Base-by-base conservation (phyloP, 2,113 vertebrate genomes). In the Columbina picui region DNA sequence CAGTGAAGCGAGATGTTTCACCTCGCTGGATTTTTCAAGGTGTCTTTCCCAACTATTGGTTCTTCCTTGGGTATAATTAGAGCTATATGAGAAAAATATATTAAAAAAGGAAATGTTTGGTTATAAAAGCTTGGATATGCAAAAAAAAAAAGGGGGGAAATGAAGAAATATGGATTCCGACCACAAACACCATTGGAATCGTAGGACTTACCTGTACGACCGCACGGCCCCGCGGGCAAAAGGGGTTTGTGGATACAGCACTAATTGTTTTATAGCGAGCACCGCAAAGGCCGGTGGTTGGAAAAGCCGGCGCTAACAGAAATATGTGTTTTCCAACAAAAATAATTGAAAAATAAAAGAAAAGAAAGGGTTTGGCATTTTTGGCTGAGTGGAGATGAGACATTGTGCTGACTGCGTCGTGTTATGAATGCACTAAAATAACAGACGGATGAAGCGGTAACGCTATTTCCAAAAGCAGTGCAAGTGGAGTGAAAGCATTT, bases 401-500 rank as follows among this genome's bases (percentile, higher is more conserved):
- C 99, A 99, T 98, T 98, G 98, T 98, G 98, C 98, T 98, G 98
- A 98, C 98, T 98, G 98, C 97, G 98, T 98, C 98, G 98, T 98
- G 99, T 98, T 97, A 99, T 98, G 98, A 98, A 98, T 98, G 99
- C 98, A 99, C 98, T 99, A 98, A 99, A 99, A 98, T 98, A 98
- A 98, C 98, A 99, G 98, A 98, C 98, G 98, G 98, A 99, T 99
- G 99, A 99, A 99, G 99, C 98, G 98, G 98, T 98, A 99, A 45
- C 98, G 99, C 99, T 99, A 98, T 99, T 98, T 99, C 99, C 99
- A 99, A 99, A 99, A 99, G 99, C 99, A 99, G 99, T 99, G 99
- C 99, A 99, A 99, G 99, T 99, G 99, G 99, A 99, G 99, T 99
- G 99, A 99, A 99, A 99, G 99, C 99, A 99, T 99, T 99, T 99